phyloP scores from a whole-genome alignment of 2,797 vertebrate species.

The Chiloscyllium punctatum region DNA sequence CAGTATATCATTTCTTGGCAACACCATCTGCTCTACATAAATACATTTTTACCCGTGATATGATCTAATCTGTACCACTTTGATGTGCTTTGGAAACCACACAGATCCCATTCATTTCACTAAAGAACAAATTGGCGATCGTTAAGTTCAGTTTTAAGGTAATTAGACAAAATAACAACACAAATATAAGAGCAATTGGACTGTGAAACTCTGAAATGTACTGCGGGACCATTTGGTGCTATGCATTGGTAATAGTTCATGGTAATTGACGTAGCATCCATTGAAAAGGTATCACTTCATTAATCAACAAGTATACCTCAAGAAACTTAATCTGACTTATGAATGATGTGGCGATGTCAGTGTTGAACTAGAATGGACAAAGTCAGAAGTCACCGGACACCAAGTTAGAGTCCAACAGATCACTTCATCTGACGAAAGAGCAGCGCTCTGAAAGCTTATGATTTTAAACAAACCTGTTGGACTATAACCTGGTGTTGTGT shows the following conservation, averaged over 20 bases:
- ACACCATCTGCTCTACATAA: background rate
- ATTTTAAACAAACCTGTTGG: too few relatives aligned
- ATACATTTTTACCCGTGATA: background rate
- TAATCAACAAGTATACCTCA: too few relatives aligned
- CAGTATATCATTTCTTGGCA: background rate
- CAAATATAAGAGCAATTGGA: background rate
- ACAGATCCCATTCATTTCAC: background rate
- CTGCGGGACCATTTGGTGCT: slow-evolving; percentile 37
- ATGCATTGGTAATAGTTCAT: background rate
- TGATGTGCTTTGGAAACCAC: background rate
- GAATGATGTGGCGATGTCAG: background rate
- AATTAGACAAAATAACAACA: background rate
- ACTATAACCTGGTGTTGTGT: too few relatives aligned
- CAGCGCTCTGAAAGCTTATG: too few relatives aligned
- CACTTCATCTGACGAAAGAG: too few relatives aligned
- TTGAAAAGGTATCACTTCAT: background rate
- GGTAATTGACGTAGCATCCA: background rate
- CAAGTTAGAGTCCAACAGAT: too few relatives aligned
- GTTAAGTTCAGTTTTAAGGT: background rate
- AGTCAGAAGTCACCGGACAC: too few relatives aligned
- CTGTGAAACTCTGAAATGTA: background rate
- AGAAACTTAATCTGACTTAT: background rate
- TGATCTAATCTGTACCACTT: background rate
- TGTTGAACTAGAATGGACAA: too few relatives aligned
- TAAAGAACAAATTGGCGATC: background rate